phyloP scores from a whole-genome alignment of 37 sponge, comb jelly and placozoan genomes.

The Agelas oroides region DNA sequence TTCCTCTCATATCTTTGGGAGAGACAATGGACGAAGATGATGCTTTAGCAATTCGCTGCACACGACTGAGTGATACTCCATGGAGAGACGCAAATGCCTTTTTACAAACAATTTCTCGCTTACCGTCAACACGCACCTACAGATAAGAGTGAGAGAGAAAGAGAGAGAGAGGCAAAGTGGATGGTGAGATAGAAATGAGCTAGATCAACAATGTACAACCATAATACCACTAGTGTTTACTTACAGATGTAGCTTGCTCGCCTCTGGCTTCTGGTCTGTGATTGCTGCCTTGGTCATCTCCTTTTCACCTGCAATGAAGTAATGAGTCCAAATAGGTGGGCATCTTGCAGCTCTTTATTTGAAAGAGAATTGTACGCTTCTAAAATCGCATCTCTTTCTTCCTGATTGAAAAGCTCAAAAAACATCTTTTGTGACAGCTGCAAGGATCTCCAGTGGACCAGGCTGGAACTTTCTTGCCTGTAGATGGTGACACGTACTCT shows the following conservation, averaged over 20 bases:
- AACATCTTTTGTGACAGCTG: background rate
- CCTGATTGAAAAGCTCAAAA: background rate
- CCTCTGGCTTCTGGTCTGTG: too few species aligned
- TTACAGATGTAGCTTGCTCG: too few species aligned
- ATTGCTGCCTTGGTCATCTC: background rate
- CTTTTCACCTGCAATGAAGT: background rate
- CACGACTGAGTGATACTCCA: background rate
- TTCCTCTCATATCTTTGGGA: background rate
- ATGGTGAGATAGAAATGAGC: too few species aligned
- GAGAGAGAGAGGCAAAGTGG: too few species aligned
- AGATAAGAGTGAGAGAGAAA: too few species aligned
- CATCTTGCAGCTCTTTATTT: too few species aligned
- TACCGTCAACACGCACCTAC: too few species aligned
- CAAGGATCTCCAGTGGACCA: background rate
- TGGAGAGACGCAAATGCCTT: background rate
- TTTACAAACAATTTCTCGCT: too few species aligned
- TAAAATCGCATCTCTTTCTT: background rate
- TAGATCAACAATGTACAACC: too few species aligned
- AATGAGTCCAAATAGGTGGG: constrained; percentile 15
- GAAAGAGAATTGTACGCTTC: background rate
- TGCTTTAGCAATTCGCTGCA: background rate
- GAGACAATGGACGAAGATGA: background rate
- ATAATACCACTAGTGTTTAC: too few species aligned
- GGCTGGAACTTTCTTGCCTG: constrained; percentile 7
- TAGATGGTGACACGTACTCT: constrained; percentile 13